Base-by-base conservation (phyloP, 2,113 vertebrate species). In the Cricetomys ansorgei region DNA sequence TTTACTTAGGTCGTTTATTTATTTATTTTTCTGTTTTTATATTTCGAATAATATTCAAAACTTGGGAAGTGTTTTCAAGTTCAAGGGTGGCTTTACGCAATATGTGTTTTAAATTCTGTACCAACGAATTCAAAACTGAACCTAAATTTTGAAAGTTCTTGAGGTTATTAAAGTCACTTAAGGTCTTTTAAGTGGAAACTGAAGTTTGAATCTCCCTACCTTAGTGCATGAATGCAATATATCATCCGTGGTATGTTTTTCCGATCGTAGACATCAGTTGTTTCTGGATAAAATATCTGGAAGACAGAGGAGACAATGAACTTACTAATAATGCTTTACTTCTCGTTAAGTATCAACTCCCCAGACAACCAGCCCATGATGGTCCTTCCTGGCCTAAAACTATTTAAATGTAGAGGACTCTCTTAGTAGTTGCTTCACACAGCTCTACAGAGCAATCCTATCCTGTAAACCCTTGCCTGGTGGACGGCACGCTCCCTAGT, bases 201-300 rank as follows among this genome's bases (percentile, higher is more conserved):
- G 10, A 72, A 53, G 57, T 80, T 97, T 84, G 75, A 57, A 5
- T 23, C 19, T n/a, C 55, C 97, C 91, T 98, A 99, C 99, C 99
- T 99, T 96, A 99, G 98, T 85, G 99, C 99, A 0, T 99, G 99
- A 98, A 99, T 99, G 98, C 99, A 99, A 97, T 99, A 99, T 79
- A 99, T 99, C 98, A 99, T 99, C 97, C 99, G 99, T 73, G 99
- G 99, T 98, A 99, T 99, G 98, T 99, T 99, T 99, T 99, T 99
- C 90, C 99, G 99, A 79, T 99, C 99, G 6, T 99, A 99, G 96
- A 99, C 99, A 98, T 99, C 99, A 85, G 99, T 99, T 5, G 99
- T 99, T 98, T 99, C 99, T 94, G 99, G 99, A 98, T 99, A 99
- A 98, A 99, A 99, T 98, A 99, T 99, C 99, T 99, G 97, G 98